These are phyloP conservation scores for Hirtodrosophila confusa DNA, from an alignment of 2,888 invertebrate species.

Conservation along the genomic window DNA sequence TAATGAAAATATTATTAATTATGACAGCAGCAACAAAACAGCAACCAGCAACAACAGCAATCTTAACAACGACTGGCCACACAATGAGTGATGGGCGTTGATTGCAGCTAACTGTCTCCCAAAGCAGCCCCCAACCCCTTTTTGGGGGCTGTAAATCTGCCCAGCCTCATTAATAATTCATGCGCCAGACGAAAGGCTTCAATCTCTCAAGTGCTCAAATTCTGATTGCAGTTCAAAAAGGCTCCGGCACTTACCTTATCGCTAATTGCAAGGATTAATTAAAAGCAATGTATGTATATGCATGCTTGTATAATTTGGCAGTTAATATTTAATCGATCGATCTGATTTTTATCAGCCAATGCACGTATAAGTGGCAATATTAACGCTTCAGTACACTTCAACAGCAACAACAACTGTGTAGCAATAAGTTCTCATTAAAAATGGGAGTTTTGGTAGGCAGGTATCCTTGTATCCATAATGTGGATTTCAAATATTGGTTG, in stretches of 20 bases:
- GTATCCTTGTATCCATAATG: too few species aligned
- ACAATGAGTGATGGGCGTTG: conserved; percentile 71
- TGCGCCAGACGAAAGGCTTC: conserved; percentile 65
- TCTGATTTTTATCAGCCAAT: conserved; percentile 52
- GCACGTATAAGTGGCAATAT: conserved; percentile 44
- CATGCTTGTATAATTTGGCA: conserved; percentile 40
- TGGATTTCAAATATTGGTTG: too few species aligned
- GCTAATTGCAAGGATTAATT: conserved; percentile 71
- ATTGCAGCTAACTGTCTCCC: conserved; percentile 46
- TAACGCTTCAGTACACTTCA: conserved; percentile 47
- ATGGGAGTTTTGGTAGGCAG: too few species aligned
- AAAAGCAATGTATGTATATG: conserved; percentile 51
- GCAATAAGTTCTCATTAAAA: too few species aligned
- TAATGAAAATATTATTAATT: conserved; percentile 81
- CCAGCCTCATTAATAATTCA: conserved; percentile 71
- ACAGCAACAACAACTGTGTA: background rate
- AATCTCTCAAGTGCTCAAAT: conserved; percentile 50
- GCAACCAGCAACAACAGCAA: conserved; percentile 20
- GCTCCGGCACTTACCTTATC: conserved; percentile 55
- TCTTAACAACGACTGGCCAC: conserved; percentile 31
- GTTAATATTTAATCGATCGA: conserved; percentile 61
- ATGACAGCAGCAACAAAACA: conserved; percentile 60
- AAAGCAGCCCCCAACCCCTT: background rate
- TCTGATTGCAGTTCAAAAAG: conserved; percentile 76
- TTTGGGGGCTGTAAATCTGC: conserved; percentile 35